Conservation (phyloP, 2,797 vertebrate species). For the Pangasius larnaudii region DNA sequence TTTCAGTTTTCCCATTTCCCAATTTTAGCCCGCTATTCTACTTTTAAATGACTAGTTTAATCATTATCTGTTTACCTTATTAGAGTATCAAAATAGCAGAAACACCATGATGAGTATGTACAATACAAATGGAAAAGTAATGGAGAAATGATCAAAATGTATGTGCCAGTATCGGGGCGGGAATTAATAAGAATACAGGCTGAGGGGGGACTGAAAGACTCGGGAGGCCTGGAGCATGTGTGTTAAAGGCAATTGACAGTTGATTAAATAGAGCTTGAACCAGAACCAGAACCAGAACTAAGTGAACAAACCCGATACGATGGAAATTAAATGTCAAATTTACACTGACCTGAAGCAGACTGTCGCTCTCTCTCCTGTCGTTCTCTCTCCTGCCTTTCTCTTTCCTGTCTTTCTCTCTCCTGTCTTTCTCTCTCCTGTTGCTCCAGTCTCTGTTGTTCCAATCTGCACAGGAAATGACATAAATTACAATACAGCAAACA, state of each 20-base stretch:
- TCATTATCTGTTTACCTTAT: not conserved
- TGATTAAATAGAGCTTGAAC: no score
- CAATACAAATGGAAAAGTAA: not conserved
- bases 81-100: not conserved
- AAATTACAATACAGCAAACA: not conserved
- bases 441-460: conserved; percentile 75
- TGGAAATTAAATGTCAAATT: not conserved
- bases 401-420: conserved; percentile 71
- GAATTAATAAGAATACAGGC: not conserved
- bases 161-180: not conserved
- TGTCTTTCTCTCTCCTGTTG: conserved; percentile 72
- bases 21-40: not conserved
- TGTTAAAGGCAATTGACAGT: not conserved
- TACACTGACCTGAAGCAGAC: conserved; percentile 73
- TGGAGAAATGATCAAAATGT: not conserved
- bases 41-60: not conserved
- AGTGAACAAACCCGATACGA: not conserved
- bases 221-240: not conserved
- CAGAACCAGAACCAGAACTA: no score
- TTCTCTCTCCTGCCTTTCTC: conserved; percentile 71
- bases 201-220: not conserved
- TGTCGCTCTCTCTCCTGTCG: conserved; percentile 62
- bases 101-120: not conserved
- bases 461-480: conserved; percentile 58
- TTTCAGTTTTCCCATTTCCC: not conserved